phyloP scores from a whole-genome alignment of 2,797 vertebrate genomes.

The Heterohyrax brucei region DNA sequence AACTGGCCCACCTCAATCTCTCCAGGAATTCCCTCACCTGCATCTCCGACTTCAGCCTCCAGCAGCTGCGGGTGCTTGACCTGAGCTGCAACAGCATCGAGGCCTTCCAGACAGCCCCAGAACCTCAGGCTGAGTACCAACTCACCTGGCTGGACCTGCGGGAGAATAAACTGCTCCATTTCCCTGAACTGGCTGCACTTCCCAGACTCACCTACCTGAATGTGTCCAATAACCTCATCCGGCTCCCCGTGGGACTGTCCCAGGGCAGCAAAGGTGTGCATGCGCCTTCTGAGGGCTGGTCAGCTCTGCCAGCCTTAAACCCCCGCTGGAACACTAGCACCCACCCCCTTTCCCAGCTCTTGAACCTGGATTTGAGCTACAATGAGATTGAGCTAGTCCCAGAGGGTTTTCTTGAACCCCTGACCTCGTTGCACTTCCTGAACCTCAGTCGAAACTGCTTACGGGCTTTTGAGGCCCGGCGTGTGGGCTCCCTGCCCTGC shows the following conservation, averaged over 20 bases:
- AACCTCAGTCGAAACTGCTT: slow-evolving; percentile 97
- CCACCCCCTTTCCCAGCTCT: slow-evolving; percentile 88
- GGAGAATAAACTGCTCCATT: slow-evolving; percentile 94
- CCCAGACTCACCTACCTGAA: slow-evolving; percentile 94
- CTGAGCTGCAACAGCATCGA: slow-evolving; percentile 97
- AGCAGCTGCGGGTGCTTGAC: slow-evolving; percentile 93
- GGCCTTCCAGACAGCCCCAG: slow-evolving; percentile 92
- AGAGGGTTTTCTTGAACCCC: slow-evolving; percentile 91
- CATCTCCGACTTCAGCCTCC: slow-evolving; percentile 96
- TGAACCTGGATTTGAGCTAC: slow-evolving; percentile 96
- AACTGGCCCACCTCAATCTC: slow-evolving; percentile 94
- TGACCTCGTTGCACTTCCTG: slow-evolving; percentile 93
- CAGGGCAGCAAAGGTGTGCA: slow-evolving; percentile 69
- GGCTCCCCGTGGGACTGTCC: slow-evolving; percentile 83
- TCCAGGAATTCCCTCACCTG: slow-evolving; percentile 98
- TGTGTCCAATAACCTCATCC: slow-evolving; percentile 95
- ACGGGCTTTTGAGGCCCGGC: slow-evolving; percentile 87
- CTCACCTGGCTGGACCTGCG: slow-evolving; percentile 95
- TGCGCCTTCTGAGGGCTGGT: slow-evolving; percentile 44
- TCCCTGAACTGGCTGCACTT: slow-evolving; percentile 93
- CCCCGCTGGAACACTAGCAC: slow-evolving; percentile 80
- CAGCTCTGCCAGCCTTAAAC: slow-evolving; percentile 4
- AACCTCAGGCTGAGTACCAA: slow-evolving; percentile 86
- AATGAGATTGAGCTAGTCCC: slow-evolving; percentile 95
- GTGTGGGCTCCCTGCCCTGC: slow-evolving; percentile 85